Conservation (phyloP, 2,113 vertebrate species). For the Alexandromys fortis region DNA sequence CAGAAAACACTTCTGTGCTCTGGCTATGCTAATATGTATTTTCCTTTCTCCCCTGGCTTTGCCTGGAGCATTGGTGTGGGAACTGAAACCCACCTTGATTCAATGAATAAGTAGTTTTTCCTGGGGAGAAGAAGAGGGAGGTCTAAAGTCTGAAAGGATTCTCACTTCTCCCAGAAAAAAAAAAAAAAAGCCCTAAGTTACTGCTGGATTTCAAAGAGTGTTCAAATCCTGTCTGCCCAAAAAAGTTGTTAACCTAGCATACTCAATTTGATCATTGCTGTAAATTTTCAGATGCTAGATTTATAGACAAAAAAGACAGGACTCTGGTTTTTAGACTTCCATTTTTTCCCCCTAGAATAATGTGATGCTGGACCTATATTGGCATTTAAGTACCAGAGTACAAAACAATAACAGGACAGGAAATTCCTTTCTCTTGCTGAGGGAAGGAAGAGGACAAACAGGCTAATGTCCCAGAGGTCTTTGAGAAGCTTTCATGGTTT, state of each 20-base stretch:
- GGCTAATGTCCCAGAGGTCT: neutral
- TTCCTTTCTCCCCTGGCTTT: constrained; percentile 37
- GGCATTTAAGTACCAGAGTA: neutral
- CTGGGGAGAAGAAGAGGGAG: neutral
- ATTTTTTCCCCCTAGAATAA: neutral
- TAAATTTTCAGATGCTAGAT: constrained; percentile 25
- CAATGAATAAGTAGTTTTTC: neutral
- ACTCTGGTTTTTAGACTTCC: neutral
- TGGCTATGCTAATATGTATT: neutral
- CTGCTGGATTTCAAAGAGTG: neutral
- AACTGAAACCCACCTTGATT: constrained; percentile 38
- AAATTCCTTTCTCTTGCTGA: neutral
- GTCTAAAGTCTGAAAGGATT: neutral
- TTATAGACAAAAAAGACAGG: neutral
- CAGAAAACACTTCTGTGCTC: neutral
- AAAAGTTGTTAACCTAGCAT: neutral
- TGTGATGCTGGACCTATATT: neutral
- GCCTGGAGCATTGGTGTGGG: neutral
- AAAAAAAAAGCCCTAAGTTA: constrained; percentile 4
- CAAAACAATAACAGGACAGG: neutral
- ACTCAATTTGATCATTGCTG: neutral
- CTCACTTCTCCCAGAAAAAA: neutral
- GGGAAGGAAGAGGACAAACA: neutral
- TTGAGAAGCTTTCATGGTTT: neutral
- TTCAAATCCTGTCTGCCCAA: neutral